phyloP scores from a whole-genome alignment of 2,888 invertebrate species.

The Asteroscopus sphinx region DNA sequence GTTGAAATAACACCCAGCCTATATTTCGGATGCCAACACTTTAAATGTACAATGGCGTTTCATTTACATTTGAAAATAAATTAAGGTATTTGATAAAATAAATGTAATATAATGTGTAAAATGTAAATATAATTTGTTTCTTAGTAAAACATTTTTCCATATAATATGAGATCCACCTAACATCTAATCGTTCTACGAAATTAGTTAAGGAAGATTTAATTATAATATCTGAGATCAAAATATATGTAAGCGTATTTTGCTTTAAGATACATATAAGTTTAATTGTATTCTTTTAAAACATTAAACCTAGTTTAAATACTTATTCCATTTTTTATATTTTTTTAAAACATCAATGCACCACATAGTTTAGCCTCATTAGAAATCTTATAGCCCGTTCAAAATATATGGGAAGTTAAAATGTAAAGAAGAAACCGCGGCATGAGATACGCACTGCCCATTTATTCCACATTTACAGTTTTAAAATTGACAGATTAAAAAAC shows the following conservation, averaged over 20 bases:
- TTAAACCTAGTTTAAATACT: slow-evolving; percentile 52
- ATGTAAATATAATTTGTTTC: slow-evolving; percentile 5
- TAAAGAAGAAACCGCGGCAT: slow-evolving; percentile 33
- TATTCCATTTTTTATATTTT: slow-evolving; percentile 53
- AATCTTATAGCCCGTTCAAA: slow-evolving; percentile 58
- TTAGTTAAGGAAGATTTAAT: background rate
- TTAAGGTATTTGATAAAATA: slow-evolving; percentile 1
- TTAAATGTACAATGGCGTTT: slow-evolving; percentile 15
- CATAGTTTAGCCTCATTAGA: slow-evolving; percentile 65
- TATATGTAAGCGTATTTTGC: slow-evolving; percentile 68
- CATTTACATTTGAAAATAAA: slow-evolving; percentile 11
- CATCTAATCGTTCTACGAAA: slow-evolving; percentile 10
- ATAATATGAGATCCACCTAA: slow-evolving; percentile 17
- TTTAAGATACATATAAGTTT: slow-evolving; percentile 51
- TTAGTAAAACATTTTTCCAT: slow-evolving; percentile 13
- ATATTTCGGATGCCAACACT: slow-evolving; percentile 62
- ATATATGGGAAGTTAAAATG: slow-evolving; percentile 35
- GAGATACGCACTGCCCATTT: slow-evolving; percentile 18
- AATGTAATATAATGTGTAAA: slow-evolving; percentile 8
- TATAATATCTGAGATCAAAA: slow-evolving; percentile 25
- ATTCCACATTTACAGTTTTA: slow-evolving; percentile 23
- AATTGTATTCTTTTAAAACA: slow-evolving; percentile 46
- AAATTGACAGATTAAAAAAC: slow-evolving; percentile 52
- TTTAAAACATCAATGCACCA: slow-evolving; percentile 71
- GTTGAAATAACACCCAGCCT: slow-evolving; percentile 66